A percentile compares a stretch with the other conserved stretches of the same genome.
phyloP scores from a whole-genome alignment of 2,888 invertebrate genomes.

The Polydesmus complanatus region DNA sequence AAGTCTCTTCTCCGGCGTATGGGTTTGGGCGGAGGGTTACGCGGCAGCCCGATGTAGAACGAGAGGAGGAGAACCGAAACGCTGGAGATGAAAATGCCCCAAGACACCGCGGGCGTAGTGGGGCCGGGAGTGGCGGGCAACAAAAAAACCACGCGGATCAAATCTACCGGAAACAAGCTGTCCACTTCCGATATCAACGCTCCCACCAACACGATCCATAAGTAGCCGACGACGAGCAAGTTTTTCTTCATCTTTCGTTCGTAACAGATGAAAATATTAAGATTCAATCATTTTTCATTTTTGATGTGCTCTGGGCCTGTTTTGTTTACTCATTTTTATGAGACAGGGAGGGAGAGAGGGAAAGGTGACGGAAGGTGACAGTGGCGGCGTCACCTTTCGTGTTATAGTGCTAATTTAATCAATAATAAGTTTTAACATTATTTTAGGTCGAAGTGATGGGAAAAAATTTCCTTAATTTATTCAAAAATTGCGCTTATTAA shows the following conservation, averaged over 20 bases:
- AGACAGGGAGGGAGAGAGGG: neutral
- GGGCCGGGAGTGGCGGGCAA: neutral
- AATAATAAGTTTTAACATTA: no score
- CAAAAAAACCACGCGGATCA: neutral
- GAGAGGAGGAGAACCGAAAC: neutral
- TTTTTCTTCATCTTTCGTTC: neutral
- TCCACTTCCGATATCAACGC: neutral
- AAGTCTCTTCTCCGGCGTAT: neutral
- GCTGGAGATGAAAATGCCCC: neutral
- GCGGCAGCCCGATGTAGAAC: neutral
- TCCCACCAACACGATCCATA: neutral
- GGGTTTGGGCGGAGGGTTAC: neutral
- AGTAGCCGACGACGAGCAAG: neutral
- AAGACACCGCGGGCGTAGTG: neutral
- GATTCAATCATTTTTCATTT: neutral
- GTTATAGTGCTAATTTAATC: no score
- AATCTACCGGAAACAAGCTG: neutral
- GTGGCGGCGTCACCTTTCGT: neutral
- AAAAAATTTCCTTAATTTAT: no score
- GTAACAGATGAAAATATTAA: neutral
- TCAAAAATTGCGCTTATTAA: no score
- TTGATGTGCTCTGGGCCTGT: neutral
- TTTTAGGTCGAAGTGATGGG: no score
- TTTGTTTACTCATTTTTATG: neutral
- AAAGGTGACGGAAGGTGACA: neutral